A percentile compares a stretch with the other conserved stretches of the same genome.
These are phyloP conservation scores for Leptarthrus brevirostris DNA, from an alignment of 2,888 invertebrate species.

Conservation along the genomic window DNA sequence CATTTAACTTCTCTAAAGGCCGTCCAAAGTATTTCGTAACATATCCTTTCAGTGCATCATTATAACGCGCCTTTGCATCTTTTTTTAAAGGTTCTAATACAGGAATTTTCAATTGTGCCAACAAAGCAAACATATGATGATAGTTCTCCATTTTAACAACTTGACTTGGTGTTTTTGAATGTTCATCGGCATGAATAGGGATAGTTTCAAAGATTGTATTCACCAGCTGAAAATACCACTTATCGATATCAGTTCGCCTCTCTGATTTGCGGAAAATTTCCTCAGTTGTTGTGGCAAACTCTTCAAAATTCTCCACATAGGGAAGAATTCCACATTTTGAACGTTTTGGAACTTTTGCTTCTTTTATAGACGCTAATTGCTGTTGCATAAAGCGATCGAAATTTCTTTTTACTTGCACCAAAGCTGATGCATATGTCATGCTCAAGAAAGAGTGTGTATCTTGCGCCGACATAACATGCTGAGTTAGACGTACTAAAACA, in stretches of 20 bases:
- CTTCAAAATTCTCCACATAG: conserved; percentile 90
- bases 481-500: conserved; percentile 89
- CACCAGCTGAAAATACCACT: conserved; percentile 88
- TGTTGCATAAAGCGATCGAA: conserved; percentile 92
- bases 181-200: conserved; percentile 80
- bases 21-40: conserved; percentile 95
- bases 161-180: conserved; percentile 91
- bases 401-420: conserved; percentile 88
- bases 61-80: conserved; percentile 90
- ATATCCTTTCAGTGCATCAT: conserved; percentile 89
- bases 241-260: conserved; percentile 89
- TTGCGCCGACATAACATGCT: conserved; percentile 92
- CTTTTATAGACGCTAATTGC: conserved; percentile 83
- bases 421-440: conserved; percentile 86
- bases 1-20: conserved; percentile 90
- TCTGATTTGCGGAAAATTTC: conserved; percentile 87
- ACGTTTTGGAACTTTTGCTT: conserved; percentile 74
- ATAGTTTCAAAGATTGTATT: conserved; percentile 87
- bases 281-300: conserved; percentile 88
- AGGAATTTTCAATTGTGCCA: conserved; percentile 89
- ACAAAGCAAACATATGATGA: conserved; percentile 88
- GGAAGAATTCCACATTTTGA: conserved; percentile 90
- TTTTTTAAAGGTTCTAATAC: conserved; percentile 89
- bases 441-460: conserved; percentile 88
- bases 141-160: conserved; percentile 97